Evolutionary conservation across 2,113 vertebrate species (phyloP).

Genomic region (Coreoperca whiteheadi): DNA sequence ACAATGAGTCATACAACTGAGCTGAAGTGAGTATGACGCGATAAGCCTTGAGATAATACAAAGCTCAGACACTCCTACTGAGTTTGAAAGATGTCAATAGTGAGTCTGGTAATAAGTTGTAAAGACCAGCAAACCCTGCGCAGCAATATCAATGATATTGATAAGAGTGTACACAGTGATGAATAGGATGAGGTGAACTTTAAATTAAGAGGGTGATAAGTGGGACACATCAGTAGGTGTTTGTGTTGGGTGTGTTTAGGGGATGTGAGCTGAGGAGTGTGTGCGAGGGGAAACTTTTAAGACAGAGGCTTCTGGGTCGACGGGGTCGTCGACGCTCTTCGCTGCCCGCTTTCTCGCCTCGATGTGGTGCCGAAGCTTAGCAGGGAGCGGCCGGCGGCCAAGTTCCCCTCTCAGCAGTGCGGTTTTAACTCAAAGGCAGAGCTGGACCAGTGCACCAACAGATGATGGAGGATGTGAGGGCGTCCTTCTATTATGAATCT

Average conservation of each 20-base stretch:
- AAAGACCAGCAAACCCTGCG: slow-evolving; percentile 12
- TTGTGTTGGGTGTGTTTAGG: background rate
- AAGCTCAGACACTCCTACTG: slow-evolving; percentile 33
- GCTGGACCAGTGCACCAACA: background rate
- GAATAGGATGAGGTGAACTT: slow-evolving; percentile 25
- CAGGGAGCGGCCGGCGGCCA: background rate
- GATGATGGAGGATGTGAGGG: background rate
- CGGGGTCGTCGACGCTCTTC: background rate
- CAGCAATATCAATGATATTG: slow-evolving; percentile 28
- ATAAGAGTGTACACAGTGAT: slow-evolving; percentile 25
- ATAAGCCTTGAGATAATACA: slow-evolving; percentile 38
- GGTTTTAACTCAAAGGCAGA: background rate
- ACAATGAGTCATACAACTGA: slow-evolving; percentile 16
- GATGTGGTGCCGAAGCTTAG: background rate
- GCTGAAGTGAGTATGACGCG: slow-evolving; percentile 34
- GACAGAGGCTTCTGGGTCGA: background rate
- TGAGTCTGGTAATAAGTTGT: slow-evolving; percentile 35
- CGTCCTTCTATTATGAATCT: slow-evolving; percentile 7
- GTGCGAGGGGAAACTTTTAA: background rate
- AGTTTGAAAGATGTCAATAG: slow-evolving; percentile 38
- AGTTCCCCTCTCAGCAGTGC: background rate
- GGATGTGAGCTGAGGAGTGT: background rate
- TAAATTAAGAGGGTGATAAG: slow-evolving; percentile 32
- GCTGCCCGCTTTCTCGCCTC: background rate
- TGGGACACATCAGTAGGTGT: slow-evolving; percentile 2